Percentiles rank a stretch among this genome's conserved stretches.
phyloP scores from a whole-genome alignment of 2,113 vertebrate genomes.

The Felis chaus region DNA sequence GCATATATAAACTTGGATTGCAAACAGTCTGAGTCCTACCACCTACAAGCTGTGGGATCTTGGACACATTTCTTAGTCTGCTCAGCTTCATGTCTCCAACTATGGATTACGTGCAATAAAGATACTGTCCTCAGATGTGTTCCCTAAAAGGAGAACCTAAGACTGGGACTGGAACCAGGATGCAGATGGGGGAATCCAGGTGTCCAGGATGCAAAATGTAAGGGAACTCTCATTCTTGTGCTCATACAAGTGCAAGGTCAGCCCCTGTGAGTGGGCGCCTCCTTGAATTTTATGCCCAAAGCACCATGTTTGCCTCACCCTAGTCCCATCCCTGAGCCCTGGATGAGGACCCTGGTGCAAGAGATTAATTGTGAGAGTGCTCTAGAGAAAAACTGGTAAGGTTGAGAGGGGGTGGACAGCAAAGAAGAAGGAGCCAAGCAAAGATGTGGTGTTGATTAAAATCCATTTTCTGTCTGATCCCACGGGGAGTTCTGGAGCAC shows the following conservation, averaged over 20 bases:
- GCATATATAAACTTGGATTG: neutral
- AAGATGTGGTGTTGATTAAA: neutral
- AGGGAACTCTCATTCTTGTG: neutral
- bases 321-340: neutral
- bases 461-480: neutral
- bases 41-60: neutral
- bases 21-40: neutral
- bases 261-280: neutral
- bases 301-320: neutral
- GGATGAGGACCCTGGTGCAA: neutral
- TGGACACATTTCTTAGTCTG: neutral
- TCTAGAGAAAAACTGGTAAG: neutral
- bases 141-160: neutral
- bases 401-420: neutral
- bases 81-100: neutral
- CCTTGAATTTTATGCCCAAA: neutral
- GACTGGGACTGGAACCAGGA: too few species aligned
- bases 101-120: neutral
- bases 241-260: neutral
- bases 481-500: neutral
- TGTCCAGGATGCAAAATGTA: neutral
- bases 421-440: neutral
- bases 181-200: neutral
- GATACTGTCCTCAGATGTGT: neutral
- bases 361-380: neutral